These are phyloP conservation scores for Eptesicus fuscus DNA, from an alignment of 2,113 vertebrate species.

Conservation along the genomic window DNA sequence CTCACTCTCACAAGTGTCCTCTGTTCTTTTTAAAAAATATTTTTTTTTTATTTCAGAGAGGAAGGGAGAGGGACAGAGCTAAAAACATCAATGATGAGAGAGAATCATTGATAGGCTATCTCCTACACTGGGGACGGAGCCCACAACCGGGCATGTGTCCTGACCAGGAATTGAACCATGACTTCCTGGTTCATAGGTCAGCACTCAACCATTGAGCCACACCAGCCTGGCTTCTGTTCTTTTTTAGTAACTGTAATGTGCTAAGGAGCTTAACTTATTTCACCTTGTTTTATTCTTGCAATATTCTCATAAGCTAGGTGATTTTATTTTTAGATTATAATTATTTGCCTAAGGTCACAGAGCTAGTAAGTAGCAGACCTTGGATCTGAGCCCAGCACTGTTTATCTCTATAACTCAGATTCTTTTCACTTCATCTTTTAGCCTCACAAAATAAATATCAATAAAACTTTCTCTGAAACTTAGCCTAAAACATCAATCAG, in stretches of 20 bases:
- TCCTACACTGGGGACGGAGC: too few species aligned
- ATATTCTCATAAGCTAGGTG: neutral
- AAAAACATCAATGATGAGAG: too few species aligned
- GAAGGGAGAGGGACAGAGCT: too few species aligned
- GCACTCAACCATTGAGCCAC: too few species aligned
- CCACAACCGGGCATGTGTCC: too few species aligned
- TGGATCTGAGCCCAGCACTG: neutral
- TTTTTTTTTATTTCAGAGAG: too few species aligned
- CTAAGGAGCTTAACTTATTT: slow-evolving; percentile 15
- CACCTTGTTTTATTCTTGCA: slow-evolving; percentile 18
- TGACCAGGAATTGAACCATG: too few species aligned
- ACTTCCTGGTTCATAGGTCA: too few species aligned
- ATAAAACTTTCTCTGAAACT: neutral
- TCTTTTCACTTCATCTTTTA: neutral
- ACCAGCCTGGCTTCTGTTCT: neutral
- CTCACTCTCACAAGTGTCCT: neutral
- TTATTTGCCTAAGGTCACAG: neutral
- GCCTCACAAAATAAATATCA: neutral
- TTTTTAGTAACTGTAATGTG: neutral
- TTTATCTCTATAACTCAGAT: neutral
- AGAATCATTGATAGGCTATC: too few species aligned
- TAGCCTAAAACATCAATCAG: neutral
- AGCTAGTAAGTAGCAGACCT: neutral
- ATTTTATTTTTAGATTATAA: slow-evolving; percentile 25
- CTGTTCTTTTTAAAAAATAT: neutral